phyloP scores from a whole-genome alignment of 92 coral and sea anemone species.

The Epizoanthus fatuus region DNA sequence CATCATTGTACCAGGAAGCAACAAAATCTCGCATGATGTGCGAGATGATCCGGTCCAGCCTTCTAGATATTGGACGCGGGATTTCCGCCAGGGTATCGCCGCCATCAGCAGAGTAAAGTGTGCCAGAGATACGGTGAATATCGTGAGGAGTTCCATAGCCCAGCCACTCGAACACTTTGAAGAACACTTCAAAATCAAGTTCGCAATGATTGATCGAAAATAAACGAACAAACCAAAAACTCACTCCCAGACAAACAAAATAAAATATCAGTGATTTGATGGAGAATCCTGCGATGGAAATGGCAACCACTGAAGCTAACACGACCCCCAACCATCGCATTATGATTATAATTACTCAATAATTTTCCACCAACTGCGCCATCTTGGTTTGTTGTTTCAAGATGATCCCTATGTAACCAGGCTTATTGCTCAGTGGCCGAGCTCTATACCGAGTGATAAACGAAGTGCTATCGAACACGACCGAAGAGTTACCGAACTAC shows the following conservation, averaged over 20 bases:
- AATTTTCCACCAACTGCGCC: constrained; percentile 60
- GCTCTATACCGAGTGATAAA: not conserved
- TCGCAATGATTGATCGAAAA: constrained; percentile 77
- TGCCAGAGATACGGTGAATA: constrained; percentile 61
- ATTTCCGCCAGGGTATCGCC: constrained; percentile 64
- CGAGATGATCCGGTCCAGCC: constrained; percentile 69
- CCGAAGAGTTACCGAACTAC: not conserved
- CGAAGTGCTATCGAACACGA: not conserved
- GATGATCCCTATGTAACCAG: constrained; percentile 46
- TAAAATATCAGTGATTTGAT: constrained; percentile 66
- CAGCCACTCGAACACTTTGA: constrained; percentile 80
- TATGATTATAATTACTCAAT: constrained; percentile 39
- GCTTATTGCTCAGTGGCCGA: constrained; percentile 42
- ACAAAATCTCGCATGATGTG: constrained; percentile 90
- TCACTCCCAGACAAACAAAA: constrained; percentile 32
- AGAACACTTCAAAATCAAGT: constrained; percentile 81
- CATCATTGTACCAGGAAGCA: constrained; percentile 88
- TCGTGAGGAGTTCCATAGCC: constrained; percentile 86
- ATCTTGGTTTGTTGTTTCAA: constrained; percentile 68
- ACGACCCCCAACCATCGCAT: constrained; percentile 74
- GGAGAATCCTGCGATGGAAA: constrained; percentile 80
- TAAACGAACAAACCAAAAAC: constrained; percentile 64
- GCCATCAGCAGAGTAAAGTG: constrained; percentile 57
- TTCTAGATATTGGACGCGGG: constrained; percentile 75
- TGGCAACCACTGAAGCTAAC: constrained; percentile 59